These are phyloP conservation scores for Saturnia pavonia DNA, from an alignment of 2,888 invertebrate genomes.

Conservation along the genomic window DNA sequence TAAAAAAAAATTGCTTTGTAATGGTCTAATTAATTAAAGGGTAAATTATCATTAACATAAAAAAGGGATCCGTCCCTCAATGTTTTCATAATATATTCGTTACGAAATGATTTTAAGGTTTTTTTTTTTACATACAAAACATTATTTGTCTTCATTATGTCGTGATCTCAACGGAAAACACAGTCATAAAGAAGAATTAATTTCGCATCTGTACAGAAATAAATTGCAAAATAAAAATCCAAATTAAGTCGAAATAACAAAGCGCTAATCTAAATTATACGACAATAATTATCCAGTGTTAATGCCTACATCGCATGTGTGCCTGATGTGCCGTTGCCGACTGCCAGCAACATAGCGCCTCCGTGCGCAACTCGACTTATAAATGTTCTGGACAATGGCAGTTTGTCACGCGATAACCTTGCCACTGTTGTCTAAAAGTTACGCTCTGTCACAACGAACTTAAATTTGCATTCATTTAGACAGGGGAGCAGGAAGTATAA, in stretches of 20 bases:
- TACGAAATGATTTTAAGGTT: background rate
- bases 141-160: background rate
- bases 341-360: background rate
- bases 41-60: background rate
- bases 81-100: background rate
- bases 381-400: constrained; percentile 39
- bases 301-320: constrained; percentile 44
- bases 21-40: constrained; percentile 5
- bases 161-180: background rate
- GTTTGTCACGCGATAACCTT: constrained; percentile 49
- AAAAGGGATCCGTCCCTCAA: background rate
- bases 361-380: constrained; percentile 4
- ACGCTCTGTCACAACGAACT: background rate
- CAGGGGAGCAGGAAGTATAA: background rate
- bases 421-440: constrained; percentile 37
- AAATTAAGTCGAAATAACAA: constrained; percentile 5
- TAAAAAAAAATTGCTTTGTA: background rate
- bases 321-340: background rate
- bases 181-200: background rate
- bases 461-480: constrained; percentile 6
- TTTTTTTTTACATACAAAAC: background rate
- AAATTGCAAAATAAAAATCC: background rate
- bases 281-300: constrained; percentile 24
- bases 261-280: constrained; percentile 1
- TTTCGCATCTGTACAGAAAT: background rate